Percentiles rank a stretch among this genome's conserved stretches.
phyloP scores from a whole-genome alignment of 2,888 invertebrate species.

The Andrena trimmerana region DNA sequence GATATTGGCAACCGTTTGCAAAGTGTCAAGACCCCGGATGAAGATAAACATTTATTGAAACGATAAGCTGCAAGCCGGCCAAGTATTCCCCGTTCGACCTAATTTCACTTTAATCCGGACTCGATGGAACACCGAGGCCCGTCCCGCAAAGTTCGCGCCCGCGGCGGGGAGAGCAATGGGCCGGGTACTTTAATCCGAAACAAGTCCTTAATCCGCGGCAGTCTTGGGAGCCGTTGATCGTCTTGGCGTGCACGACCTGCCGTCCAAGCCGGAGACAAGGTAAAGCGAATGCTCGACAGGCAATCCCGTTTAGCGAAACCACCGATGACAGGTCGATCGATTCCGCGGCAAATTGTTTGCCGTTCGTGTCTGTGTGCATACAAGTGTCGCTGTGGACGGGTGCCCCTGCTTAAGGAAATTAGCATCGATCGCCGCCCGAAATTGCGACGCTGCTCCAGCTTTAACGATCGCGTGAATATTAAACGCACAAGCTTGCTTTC shows the following conservation, averaged over 20 bases:
- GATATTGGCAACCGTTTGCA: too few relatives aligned
- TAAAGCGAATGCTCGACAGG: conserved; percentile 38
- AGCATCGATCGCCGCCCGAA: conserved; percentile 39
- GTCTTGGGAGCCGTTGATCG: conserved; percentile 28
- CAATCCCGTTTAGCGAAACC: conserved; percentile 51
- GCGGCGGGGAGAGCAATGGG: not conserved
- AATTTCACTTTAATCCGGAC: conserved; percentile 31
- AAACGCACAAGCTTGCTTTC: not conserved
- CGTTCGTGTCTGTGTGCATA: conserved; percentile 11
- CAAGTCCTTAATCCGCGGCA: conserved; percentile 24
- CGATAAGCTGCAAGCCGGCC: not conserved
- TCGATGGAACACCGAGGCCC: conserved; percentile 1
- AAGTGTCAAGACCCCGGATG: too few relatives aligned
- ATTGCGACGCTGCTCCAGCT: conserved; percentile 14
- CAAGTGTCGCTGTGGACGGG: conserved; percentile 29
- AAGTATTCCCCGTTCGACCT: conserved; percentile 27
- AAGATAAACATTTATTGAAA: too few relatives aligned
- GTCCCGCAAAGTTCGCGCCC: not conserved
- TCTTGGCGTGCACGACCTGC: conserved; percentile 13
- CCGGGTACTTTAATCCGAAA: conserved; percentile 15
- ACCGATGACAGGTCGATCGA: conserved; percentile 60
- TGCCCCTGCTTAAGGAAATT: conserved; percentile 38
- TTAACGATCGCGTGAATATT: not conserved
- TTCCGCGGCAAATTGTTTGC: conserved; percentile 55
- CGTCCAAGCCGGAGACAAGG: conserved; percentile 24